Percentiles rank a stretch among this genome's conserved stretches.
These are phyloP conservation scores for Spodoptera exigua DNA, from an alignment of 2,888 invertebrate genomes.

Conservation along the genomic window DNA sequence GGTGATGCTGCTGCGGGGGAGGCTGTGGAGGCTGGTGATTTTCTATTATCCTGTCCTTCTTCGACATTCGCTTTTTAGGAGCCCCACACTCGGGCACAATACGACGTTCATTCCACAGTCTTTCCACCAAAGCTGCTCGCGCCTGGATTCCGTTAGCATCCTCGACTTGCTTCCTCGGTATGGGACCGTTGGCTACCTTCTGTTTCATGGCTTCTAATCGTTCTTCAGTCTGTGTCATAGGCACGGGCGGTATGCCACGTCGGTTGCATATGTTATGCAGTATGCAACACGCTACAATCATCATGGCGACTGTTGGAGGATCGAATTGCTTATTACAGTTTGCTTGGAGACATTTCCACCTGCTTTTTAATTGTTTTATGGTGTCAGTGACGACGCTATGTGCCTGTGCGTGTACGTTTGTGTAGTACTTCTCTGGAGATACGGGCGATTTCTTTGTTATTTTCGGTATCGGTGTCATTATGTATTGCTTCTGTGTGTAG, in stretches of 20 bases:
- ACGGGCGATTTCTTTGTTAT: constrained; percentile 82
- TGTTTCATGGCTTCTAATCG: constrained; percentile 83
- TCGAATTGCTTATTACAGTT: constrained; percentile 84
- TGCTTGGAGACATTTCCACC: constrained; percentile 84
- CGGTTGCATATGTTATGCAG: constrained; percentile 79
- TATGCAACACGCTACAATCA: constrained; percentile 79
- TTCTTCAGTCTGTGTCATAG: constrained; percentile 80
- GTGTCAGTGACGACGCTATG: constrained; percentile 73
- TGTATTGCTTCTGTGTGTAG: constrained; percentile 78
- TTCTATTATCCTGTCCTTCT: constrained; percentile 75
- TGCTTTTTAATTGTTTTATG: constrained; percentile 80
- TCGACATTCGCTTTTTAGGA: constrained; percentile 76
- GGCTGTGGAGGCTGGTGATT: constrained; percentile 53
- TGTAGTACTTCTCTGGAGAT: constrained; percentile 82
- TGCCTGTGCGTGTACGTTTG: constrained; percentile 74
- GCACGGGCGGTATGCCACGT: constrained; percentile 68
- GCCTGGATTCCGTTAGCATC: constrained; percentile 70
- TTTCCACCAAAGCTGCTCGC: constrained; percentile 69
- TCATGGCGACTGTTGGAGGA: constrained; percentile 75
- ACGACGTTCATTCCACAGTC: constrained; percentile 78
- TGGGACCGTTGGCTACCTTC: constrained; percentile 80
- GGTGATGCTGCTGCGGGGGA: constrained; percentile 25
- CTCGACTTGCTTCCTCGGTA: constrained; percentile 75
- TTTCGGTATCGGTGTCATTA: constrained; percentile 83
- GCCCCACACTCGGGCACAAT: constrained; percentile 68